phyloP scores from a whole-genome alignment of 2,113 vertebrate species.

The Morone saxatilis region DNA sequence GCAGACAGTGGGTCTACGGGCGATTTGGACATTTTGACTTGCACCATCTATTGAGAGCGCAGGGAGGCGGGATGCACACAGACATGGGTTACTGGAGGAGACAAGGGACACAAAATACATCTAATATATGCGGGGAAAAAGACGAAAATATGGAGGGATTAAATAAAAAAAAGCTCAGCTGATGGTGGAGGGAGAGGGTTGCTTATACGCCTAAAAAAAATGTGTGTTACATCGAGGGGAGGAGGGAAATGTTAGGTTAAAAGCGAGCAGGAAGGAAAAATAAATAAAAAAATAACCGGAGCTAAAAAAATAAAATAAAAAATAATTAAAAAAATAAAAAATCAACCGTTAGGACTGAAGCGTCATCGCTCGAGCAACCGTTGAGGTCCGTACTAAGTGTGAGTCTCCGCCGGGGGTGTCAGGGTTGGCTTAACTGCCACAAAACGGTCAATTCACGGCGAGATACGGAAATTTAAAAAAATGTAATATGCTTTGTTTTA shows the following conservation, averaged over 20 bases:
- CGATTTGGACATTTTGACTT: conserved; percentile 88
- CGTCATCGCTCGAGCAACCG: conserved; percentile 56
- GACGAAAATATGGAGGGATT: not conserved
- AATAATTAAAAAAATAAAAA: conserved; percentile 36
- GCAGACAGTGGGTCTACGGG: conserved; percentile 85
- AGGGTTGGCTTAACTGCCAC: not conserved
- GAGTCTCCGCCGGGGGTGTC: conserved; percentile 63
- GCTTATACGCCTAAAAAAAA: not conserved
- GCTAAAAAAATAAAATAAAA: conserved; percentile 4
- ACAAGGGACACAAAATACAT: conserved; percentile 71
- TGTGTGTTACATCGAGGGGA: conserved; percentile 4
- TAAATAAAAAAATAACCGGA: not conserved
- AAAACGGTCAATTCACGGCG: not conserved
- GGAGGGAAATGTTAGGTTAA: not conserved
- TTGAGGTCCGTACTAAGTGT: conserved; percentile 71
- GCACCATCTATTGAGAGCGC: conserved; percentile 86
- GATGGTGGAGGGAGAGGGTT: not conserved
- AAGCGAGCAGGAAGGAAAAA: not conserved
- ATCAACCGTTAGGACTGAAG: conserved; percentile 46
- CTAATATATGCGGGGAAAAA: conserved; percentile 35
- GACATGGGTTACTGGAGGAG: conserved; percentile 78
- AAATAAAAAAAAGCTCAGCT: not conserved
- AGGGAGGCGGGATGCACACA: conserved; percentile 76
- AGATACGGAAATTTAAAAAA: not conserved
- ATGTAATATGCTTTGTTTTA: no score